Evolutionary conservation across 2,113 vertebrate species (phyloP), one percentile per base, ranked within the genome.

Genomic region (Polypterus senegalus): DNA sequence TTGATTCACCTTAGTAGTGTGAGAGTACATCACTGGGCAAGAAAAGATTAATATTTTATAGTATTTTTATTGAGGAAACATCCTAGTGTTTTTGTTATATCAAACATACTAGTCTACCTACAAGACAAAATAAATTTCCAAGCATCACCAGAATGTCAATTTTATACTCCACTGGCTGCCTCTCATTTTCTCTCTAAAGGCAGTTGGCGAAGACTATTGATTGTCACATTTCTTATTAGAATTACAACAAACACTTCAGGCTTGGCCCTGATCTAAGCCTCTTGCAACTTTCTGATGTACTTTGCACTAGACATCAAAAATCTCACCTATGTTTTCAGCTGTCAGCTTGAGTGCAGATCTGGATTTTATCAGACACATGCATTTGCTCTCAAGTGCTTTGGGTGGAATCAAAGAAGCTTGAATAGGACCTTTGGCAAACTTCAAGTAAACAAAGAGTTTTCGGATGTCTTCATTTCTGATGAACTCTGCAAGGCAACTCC

Each of bases 381-480:
- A 64, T 58, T 68, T 68, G 51, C 61, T 64, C 54, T 61, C 62
- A 7, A 68, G 56, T 7, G 48, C n/a, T 45, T 7, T 7, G 8
- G 66, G 66, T 5, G 66, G 63, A 7, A 46, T 47, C 3, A 64
- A 6, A 0, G 63, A 53, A 27, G 66, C 66, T 53, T 54, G 48
- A 46, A 68, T 48, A 3, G 66, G 53, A 3, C 59, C n/a, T 27
- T 64, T 68, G 9, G 49, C 9, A 47, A 60, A 55, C 45, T 64
- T 61, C 4, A 62, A 61, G 53, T 60, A 68, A n/a, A 68, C 44
- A 61, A 64, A 68, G 46, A 68, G 58, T 3, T 59, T 57, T 52
- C 64, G 66, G 49, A 68, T 51, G 61, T 68, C 66, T 61, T 68
- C 66, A 61, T 65, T 68, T 56, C 61, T 68, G 5, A 68, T 46